A percentile compares a stretch with the other conserved stretches of the same genome.
Evolutionary conservation across 2,113 vertebrate genomes (phyloP).

Genomic region (Anas platyrhynchos): DNA sequence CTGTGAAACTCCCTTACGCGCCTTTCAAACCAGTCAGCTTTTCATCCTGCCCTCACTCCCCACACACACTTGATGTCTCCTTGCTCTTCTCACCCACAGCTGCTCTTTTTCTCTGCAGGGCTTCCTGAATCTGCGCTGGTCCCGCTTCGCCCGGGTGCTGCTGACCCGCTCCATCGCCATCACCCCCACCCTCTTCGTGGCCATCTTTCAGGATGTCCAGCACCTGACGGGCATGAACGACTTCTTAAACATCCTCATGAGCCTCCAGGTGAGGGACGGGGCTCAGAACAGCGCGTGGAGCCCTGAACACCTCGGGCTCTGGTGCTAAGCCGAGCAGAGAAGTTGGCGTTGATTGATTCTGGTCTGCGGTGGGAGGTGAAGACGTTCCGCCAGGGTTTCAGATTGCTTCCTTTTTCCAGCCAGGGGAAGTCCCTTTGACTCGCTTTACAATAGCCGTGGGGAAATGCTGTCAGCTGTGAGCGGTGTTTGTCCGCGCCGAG

Average conservation of each 20-base stretch:
- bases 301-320: not conserved
- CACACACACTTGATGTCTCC: accelerated
- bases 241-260: conserved; percentile 95
- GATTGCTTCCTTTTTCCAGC: not conserved
- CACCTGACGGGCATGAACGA: conserved; percentile 94
- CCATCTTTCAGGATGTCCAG: conserved; percentile 89
- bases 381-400: not conserved
- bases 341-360: accelerated
- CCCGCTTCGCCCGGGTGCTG: conserved; percentile 90
- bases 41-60: not conserved
- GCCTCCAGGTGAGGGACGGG: conserved; percentile 84
- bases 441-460: not conserved
- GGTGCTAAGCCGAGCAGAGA: not conserved
- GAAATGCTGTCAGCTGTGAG: not conserved
- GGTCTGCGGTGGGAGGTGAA: not conserved
- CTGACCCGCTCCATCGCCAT: conserved; percentile 92
- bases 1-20: not conserved
- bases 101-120: conserved; percentile 75
- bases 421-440: not conserved
- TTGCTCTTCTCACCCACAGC: not conserved
- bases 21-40: not conserved
- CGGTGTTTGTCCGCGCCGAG: not conserved
- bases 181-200: conserved; percentile 88
- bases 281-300: accelerated
- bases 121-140: conserved; percentile 94